phyloP scores from a whole-genome alignment of 2,797 vertebrate genomes.

The Pseudopleuronectes americanus region DNA sequence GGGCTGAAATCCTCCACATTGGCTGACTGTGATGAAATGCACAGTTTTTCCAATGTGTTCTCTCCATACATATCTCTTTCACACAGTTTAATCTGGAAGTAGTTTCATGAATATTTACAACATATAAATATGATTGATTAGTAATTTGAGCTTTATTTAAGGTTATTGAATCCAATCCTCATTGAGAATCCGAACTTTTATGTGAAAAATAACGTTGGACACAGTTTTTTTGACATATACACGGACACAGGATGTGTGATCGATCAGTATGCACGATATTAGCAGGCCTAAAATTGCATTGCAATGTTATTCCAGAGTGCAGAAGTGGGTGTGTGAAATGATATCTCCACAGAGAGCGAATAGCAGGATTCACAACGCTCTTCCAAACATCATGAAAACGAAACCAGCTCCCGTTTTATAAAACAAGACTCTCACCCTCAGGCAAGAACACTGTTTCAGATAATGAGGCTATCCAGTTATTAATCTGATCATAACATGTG shows the following conservation, averaged over 20 bases:
- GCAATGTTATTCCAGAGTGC: too few species aligned
- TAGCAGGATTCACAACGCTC: not conserved
- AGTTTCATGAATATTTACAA: not conserved
- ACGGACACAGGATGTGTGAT: too few species aligned
- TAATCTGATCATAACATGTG: too few species aligned
- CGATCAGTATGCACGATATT: too few species aligned
- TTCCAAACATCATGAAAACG: too few species aligned
- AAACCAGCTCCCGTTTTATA: too few species aligned
- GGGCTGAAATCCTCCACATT: not conserved
- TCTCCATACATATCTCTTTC: not conserved
- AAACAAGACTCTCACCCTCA: too few species aligned
- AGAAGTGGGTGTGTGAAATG: not conserved
- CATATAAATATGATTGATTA: not conserved
- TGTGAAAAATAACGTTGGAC: too few species aligned
- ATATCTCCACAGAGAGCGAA: constrained; percentile 6
- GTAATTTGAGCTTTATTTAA: not conserved
- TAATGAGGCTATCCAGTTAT: too few species aligned
- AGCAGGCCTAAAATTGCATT: too few species aligned
- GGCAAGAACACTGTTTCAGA: too few species aligned
- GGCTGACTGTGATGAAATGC: not conserved
- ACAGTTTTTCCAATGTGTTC: not conserved
- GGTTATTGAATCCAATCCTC: not conserved
- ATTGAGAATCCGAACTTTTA: not conserved
- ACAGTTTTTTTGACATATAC: too few species aligned
- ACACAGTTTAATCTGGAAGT: not conserved